These are phyloP conservation scores for Eristalis tenax DNA, from an alignment of 2,888 invertebrate genomes.

Conservation along the genomic window DNA sequence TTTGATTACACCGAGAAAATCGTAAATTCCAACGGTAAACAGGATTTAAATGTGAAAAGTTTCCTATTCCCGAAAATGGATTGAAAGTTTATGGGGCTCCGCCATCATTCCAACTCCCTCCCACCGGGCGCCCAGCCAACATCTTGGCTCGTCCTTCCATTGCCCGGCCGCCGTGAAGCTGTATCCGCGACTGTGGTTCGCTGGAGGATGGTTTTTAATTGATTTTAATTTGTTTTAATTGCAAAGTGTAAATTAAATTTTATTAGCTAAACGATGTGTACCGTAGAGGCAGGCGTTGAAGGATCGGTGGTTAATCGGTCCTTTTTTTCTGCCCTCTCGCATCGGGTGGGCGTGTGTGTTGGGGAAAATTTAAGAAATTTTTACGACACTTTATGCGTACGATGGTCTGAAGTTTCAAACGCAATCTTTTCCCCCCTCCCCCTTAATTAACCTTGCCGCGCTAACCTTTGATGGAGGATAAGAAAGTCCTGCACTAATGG, in stretches of 20 bases:
- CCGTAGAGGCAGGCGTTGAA: neutral
- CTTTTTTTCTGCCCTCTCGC: neutral
- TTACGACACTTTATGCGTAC: neutral
- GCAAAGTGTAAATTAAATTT: conserved; percentile 60
- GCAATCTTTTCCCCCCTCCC: neutral
- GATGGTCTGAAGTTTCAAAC: neutral
- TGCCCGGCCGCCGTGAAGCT: neutral
- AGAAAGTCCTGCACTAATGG: neutral
- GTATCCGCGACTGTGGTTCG: neutral
- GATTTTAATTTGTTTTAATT: conserved; percentile 69
- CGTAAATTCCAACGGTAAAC: conserved; percentile 51
- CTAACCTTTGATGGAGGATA: neutral
- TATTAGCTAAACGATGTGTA: conserved; percentile 2
- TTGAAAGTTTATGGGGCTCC: conserved; percentile 57
- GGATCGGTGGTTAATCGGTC: neutral
- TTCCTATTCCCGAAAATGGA: conserved; percentile 56
- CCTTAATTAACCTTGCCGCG: neutral
- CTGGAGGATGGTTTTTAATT: conserved; percentile 52
- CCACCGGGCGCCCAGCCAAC: neutral
- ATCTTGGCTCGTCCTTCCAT: neutral
- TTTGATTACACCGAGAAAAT: conserved; percentile 56
- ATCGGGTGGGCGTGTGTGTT: neutral
- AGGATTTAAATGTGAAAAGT: conserved; percentile 64
- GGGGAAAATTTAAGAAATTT: neutral
- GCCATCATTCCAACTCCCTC: neutral